Conservation (phyloP, 1,140 invertebrate species). For the Eupristina koningsbergeri region DNA sequence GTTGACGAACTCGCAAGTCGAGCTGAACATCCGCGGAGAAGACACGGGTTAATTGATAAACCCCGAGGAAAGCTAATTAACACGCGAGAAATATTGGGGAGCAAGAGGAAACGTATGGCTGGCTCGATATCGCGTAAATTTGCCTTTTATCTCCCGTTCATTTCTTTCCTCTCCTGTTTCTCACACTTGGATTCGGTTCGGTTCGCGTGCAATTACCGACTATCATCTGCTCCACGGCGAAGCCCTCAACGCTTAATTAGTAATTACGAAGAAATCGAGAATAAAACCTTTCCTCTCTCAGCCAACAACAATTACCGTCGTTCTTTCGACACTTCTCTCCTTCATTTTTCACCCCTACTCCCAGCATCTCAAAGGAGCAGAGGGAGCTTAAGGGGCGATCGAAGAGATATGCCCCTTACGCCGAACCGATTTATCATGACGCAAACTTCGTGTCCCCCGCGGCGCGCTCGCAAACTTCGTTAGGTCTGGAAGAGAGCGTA, state of each 20-base stretch:
- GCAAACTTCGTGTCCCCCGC: background rate
- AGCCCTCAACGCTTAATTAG: constrained; percentile 24
- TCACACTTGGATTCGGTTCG: background rate
- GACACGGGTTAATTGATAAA: constrained; percentile 43
- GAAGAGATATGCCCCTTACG: too few species aligned
- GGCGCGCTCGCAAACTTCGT: background rate
- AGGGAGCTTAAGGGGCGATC: background rate
- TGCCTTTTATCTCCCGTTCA: background rate
- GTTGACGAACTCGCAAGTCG: constrained; percentile 18
- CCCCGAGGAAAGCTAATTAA: constrained; percentile 37
- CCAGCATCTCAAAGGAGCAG: too few species aligned
- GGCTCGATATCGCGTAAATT: constrained; percentile 21
- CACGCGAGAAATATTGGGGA: constrained; percentile 28
- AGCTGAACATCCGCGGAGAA: background rate
- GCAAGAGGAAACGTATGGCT: background rate
- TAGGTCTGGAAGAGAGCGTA: background rate
- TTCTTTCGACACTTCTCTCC: background rate
- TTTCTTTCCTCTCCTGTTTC: background rate
- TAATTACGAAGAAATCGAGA: constrained; percentile 48
- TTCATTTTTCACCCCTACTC: too few species aligned
- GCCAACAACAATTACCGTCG: background rate
- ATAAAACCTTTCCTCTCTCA: constrained; percentile 22
- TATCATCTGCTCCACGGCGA: background rate
- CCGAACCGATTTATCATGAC: background rate
- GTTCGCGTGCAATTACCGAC: constrained; percentile 39